phyloP scores from a whole-genome alignment of 2,888 invertebrate genomes.

The Eurytoma californica region DNA sequence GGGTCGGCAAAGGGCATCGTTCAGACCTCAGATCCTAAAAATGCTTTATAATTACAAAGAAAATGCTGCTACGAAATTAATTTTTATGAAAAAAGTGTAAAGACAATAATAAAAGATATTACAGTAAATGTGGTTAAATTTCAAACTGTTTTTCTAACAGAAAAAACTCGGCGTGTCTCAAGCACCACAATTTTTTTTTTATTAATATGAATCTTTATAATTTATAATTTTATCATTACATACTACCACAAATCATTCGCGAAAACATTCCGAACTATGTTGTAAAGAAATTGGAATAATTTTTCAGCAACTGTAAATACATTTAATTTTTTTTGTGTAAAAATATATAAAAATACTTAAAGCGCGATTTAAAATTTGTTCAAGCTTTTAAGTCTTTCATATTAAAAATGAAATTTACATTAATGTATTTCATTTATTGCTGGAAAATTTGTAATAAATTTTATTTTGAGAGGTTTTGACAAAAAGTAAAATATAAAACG shows the following conservation, averaged over 20 bases:
- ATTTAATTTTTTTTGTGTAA: background rate
- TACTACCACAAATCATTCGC: background rate
- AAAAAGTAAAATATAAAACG: too few relatives aligned
- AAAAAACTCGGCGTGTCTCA: conserved; percentile 5
- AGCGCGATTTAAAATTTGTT: background rate
- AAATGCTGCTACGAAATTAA: too few relatives aligned
- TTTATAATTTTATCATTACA: conserved; percentile 21
- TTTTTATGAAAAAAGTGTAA: too few relatives aligned
- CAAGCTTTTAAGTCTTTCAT: background rate
- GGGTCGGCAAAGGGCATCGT: too few relatives aligned
- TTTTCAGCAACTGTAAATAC: background rate
- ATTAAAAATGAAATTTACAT: background rate
- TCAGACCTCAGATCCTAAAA: too few relatives aligned
- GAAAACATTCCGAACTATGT: background rate
- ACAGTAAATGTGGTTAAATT: background rate
- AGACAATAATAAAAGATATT: background rate
- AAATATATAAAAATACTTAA: background rate
- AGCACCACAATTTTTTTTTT: conserved; percentile 34
- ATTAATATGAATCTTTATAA: conserved; percentile 16
- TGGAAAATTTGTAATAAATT: too few relatives aligned
- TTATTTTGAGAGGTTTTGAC: too few relatives aligned
- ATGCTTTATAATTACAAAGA: too few relatives aligned
- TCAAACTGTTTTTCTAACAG: background rate
- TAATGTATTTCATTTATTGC: background rate
- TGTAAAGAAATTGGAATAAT: background rate